Base-by-base conservation (phyloP, 1,140 invertebrate genomes). In the Euglossa dilemma region DNA sequence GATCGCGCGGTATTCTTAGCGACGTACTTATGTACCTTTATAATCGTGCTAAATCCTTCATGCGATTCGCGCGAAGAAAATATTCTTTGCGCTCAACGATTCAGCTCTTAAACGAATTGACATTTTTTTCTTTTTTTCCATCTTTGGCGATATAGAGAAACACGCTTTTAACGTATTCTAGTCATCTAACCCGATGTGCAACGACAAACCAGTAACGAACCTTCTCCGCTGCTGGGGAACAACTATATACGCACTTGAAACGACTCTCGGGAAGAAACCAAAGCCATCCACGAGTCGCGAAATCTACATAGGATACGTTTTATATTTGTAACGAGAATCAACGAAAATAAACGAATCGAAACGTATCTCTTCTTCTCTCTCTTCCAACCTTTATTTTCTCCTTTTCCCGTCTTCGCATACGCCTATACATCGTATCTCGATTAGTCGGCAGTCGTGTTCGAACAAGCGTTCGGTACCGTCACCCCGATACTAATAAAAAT, bases 261-360 rank as follows among this genome's bases (percentile, higher is more conserved):
- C 47, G 57, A 73, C n/a, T 64, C 47, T 36, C 36, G 36, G 45
- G 36, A 61, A 57, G 28, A 23, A 64, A 63, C 28, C 47, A 64
- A 54, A 73, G 77, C 80, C 72, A 76, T 67, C 72, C 80, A 76
- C 63, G 80, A 76, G 81, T 83, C 63, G 54, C 80, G 66, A 77
- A 23, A 78, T 70, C 47, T 71, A 67, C n/a, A 70, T 83, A 83
- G 56, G 50, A n/a, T 82, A 82, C 63, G 74, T 83, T 83, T 83
- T 83, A 83, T 83, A 83, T 83, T 83, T 83, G 66, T 83, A 83
- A 80, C 74, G 66, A 83, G 57, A 63, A 77, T 63, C 81, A 77
- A 70, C 81, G 81, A 83, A 78, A 83, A 83, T 83, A 83, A 83
- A 83, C 56, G 47, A 78, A 78, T 70, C 66, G 75, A 77, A n/a